A percentile compares a stretch with the other conserved stretches of the same genome.
Conservation (phyloP, 2,797 vertebrate genomes). For the Enteromius paludinosus region DNA sequence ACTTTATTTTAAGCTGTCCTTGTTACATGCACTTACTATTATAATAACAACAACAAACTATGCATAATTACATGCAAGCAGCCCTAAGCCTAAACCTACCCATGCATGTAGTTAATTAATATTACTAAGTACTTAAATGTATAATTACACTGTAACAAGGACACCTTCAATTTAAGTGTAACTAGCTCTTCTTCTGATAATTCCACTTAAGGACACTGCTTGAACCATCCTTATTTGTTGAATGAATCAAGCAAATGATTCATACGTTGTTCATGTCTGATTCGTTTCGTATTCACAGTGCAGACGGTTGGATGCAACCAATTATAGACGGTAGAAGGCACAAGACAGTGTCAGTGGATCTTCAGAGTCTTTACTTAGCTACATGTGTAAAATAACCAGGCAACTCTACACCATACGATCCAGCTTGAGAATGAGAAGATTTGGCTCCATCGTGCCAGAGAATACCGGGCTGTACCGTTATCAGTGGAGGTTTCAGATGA, state of each 20-base stretch:
- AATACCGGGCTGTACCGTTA: not conserved
- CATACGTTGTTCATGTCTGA: not conserved
- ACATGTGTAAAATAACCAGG: constrained; percentile 3
- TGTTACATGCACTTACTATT: not conserved
- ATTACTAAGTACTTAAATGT: not conserved
- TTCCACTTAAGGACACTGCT: not conserved
- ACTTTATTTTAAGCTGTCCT: not conserved
- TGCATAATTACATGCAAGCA: not conserved
- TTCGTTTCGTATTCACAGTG: not conserved
- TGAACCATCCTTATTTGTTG: not conserved
- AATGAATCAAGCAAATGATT: constrained; percentile 5
- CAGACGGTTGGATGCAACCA: not conserved
- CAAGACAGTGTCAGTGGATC: constrained; percentile 1
- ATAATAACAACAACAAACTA: not conserved
- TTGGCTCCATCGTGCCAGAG: not conserved
- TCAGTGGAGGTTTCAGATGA: constrained; percentile 6
- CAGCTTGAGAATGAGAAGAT: not conserved
- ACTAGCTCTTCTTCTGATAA: not conserved
- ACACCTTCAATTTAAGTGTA: not conserved
- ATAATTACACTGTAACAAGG: not conserved
- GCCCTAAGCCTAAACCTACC: not conserved
- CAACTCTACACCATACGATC: constrained; percentile 4
- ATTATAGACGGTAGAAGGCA: not conserved
- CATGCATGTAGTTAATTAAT: not conserved
- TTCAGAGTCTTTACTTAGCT: constrained; percentile 5